Conservation (phyloP, 2,888 invertebrate species). For the Poecilobothrus nobilitatus region DNA sequence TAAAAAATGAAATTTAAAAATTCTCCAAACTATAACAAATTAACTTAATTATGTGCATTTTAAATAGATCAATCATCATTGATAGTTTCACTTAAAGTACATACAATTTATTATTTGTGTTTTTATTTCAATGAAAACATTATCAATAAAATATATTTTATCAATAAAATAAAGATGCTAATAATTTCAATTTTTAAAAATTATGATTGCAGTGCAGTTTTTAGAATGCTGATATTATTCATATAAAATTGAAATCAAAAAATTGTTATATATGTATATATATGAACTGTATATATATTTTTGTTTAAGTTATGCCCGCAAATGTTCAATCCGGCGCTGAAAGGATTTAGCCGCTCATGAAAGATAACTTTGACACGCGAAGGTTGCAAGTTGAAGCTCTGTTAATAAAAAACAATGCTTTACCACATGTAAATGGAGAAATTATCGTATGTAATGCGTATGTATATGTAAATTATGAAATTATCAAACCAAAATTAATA, state of each 20-base stretch:
- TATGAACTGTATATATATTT: too few relatives aligned
- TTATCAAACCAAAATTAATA: too few relatives aligned
- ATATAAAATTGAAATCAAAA: not conserved
- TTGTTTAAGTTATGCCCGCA: not conserved
- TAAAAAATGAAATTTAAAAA: slow-evolving; percentile 16
- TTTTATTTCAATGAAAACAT: not conserved
- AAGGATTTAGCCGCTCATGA: too few relatives aligned
- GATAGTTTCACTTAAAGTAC: slow-evolving; percentile 7
- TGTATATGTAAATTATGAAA: too few relatives aligned
- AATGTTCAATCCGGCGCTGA: slow-evolving; percentile 11
- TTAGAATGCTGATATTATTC: not conserved
- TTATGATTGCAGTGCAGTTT: slow-evolving; percentile 5
- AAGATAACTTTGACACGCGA: too few relatives aligned
- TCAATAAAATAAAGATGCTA: not conserved
- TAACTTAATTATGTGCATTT: not conserved
- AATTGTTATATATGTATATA: too few relatives aligned
- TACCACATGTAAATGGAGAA: too few relatives aligned
- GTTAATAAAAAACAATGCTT: too few relatives aligned
- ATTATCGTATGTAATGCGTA: too few relatives aligned
- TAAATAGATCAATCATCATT: not conserved
- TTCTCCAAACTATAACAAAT: not conserved
- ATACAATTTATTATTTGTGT: slow-evolving; percentile 5
- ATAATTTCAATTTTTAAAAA: slow-evolving; percentile 7
- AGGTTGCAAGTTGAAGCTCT: too few relatives aligned
- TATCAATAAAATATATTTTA: not conserved